Percentiles rank a stretch among this genome's conserved stretches.
These are phyloP conservation scores for Iselma pallidipennis DNA, from an alignment of 2,888 invertebrate species.

Conservation along the genomic window DNA sequence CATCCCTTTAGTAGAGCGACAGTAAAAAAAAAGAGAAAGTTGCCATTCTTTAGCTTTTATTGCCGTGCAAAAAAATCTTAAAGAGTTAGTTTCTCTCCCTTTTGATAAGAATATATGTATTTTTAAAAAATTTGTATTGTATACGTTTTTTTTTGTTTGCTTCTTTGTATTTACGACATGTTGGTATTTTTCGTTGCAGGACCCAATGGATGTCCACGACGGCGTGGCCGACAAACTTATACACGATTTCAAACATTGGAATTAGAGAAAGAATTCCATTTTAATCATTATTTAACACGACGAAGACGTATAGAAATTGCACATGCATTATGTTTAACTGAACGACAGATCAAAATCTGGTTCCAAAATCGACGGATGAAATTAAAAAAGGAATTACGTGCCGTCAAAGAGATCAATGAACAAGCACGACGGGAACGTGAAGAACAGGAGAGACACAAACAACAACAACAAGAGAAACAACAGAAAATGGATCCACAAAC, in stretches of 20 bases:
- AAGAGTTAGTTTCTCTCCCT: slow-evolving; percentile 14
- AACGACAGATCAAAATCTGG: slow-evolving; percentile 97
- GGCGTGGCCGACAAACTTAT: slow-evolving; percentile 96
- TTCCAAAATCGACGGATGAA: slow-evolving; percentile 98
- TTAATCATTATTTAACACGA: slow-evolving; percentile 96
- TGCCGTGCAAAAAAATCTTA: slow-evolving; percentile 29
- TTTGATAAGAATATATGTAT: slow-evolving; percentile 13
- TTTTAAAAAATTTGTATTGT: slow-evolving; percentile 10
- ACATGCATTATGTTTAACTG: slow-evolving; percentile 93
- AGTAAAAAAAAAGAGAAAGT: slow-evolving; percentile 47
- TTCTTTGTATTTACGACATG: too few relatives aligned
- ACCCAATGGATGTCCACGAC: slow-evolving; percentile 92
- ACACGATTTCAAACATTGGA: slow-evolving; percentile 98
- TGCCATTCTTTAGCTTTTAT: slow-evolving; percentile 38
- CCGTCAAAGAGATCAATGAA: slow-evolving; percentile 94
- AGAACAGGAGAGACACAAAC: slow-evolving; percentile 89
- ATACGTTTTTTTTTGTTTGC: slow-evolving; percentile 34
- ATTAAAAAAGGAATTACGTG: slow-evolving; percentile 92
- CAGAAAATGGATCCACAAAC: slow-evolving; percentile 75
- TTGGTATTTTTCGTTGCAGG: too few relatives aligned
- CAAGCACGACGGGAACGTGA: slow-evolving; percentile 89
- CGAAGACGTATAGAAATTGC: slow-evolving; percentile 97
- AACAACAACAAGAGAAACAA: slow-evolving; percentile 86
- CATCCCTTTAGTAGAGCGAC: slow-evolving; percentile 25
- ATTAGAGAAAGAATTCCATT: slow-evolving; percentile 98